Conservation (phyloP, 2,888 invertebrate species). For the Ochlodes sylvanus region DNA sequence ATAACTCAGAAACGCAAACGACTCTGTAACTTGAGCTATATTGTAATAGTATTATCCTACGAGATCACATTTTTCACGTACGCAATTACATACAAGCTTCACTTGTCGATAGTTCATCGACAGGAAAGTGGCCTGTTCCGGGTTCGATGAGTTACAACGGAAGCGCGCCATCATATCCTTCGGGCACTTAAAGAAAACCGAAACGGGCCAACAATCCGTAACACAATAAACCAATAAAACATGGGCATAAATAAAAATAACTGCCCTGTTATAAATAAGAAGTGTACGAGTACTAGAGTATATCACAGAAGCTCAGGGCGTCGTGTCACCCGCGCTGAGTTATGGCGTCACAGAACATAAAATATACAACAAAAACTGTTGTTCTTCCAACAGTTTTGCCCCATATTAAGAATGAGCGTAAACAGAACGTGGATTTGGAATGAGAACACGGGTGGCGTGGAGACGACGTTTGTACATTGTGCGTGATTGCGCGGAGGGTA, state of each 20-base stretch:
- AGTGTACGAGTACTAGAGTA: slow-evolving; percentile 52
- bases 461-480: slow-evolving; percentile 50
- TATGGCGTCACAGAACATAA: slow-evolving; percentile 83
- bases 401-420: slow-evolving; percentile 84
- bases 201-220: slow-evolving; percentile 72
- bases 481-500: slow-evolving; percentile 1
- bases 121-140: slow-evolving; percentile 34
- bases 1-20: no score
- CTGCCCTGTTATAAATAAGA: slow-evolving; percentile 56
- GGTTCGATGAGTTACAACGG: slow-evolving; percentile 28
- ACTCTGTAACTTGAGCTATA: no score
- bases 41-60: neutral
- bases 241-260: slow-evolving; percentile 57
- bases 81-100: slow-evolving; percentile 23
- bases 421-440: slow-evolving; percentile 82
- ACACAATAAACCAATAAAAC: slow-evolving; percentile 71
- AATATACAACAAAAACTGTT: slow-evolving; percentile 83
- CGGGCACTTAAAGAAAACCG: slow-evolving; percentile 65
- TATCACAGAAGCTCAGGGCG: slow-evolving; percentile 74
- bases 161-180: slow-evolving; percentile 39
- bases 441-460: slow-evolving; percentile 51
- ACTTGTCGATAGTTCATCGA: slow-evolving; percentile 29
- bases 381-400: slow-evolving; percentile 84
- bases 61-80: neutral
- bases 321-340: slow-evolving; percentile 72